These are phyloP conservation scores for Tipula lateralis DNA, from an alignment of 2,888 invertebrate genomes.

Conservation along the genomic window DNA sequence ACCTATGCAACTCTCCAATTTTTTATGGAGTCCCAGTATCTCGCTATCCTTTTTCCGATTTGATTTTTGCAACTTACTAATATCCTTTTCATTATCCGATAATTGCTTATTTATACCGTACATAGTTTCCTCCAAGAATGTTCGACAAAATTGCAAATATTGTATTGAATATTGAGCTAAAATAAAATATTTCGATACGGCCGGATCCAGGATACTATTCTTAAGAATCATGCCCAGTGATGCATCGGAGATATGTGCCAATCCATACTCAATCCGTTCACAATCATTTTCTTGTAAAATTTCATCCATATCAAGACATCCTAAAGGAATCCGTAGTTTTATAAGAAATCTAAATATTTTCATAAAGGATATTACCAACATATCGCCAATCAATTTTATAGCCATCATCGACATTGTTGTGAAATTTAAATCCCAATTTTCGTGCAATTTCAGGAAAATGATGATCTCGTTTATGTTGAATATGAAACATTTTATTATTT, in stretches of 20 bases:
- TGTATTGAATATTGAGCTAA: conserved; percentile 46
- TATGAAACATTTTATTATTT: conserved; percentile 28
- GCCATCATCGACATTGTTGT: conserved; percentile 37
- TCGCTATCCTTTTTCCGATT: conserved; percentile 43
- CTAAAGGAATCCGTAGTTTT: conserved; percentile 36
- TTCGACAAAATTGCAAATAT: conserved; percentile 46
- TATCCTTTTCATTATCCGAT: conserved; percentile 37
- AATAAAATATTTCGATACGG: conserved; percentile 47
- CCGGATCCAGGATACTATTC: conserved; percentile 45
- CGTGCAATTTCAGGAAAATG: conserved; percentile 46
- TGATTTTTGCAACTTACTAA: conserved; percentile 39
- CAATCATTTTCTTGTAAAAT: conserved; percentile 44
- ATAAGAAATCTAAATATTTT: neutral
- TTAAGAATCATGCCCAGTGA: conserved; percentile 44
- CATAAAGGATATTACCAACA: conserved; percentile 40
- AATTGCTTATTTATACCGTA: conserved; percentile 39
- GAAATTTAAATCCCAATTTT: conserved; percentile 45
- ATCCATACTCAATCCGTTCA: conserved; percentile 43
- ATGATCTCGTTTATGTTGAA: conserved; percentile 36
- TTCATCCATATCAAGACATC: conserved; percentile 44
- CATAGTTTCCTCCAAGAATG: conserved; percentile 45
- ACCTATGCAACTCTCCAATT: conserved; percentile 36
- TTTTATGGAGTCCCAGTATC: conserved; percentile 44
- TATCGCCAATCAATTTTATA: conserved; percentile 44
- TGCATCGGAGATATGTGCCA: conserved; percentile 44